Evolutionary conservation across 2,113 vertebrate species (phyloP), one percentile per base, ranked within the genome.

Genomic region (Phyllostomus discolor): DNA sequence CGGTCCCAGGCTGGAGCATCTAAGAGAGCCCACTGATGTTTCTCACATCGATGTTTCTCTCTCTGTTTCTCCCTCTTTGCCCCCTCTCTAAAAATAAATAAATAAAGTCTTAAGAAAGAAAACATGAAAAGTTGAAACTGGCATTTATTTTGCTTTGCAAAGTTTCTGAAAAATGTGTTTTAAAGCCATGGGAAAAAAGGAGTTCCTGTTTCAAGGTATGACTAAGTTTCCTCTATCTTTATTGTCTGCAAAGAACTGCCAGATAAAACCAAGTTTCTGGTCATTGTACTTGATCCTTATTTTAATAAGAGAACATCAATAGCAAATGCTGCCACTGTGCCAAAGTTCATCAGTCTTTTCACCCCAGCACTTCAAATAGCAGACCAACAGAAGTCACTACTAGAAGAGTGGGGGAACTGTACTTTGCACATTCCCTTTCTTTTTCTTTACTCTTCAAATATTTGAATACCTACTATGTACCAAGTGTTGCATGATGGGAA

Each of bases 111-210:
- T 62, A 66, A 66, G 31, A 67, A 67, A 67, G 15, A 64, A 80
- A 95, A 90, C 67, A 73, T 24, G 43, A 83, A 88, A 93, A 92
- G 10, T 88, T 62, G 75, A 96, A 93, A 95, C 16, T 54, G 22
- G 5, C 64, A 72, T 87, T 88, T 90, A 95, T 24, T 33, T 59
- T 73, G 84, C 48, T 83, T 48, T 75, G 6, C 48, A 35, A 88
- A 15, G 12, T 88, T 87, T 92, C n/a, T 72, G 43, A 24, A 16
- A 91, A 75, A 78, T 22, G 2, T 79, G 24, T 79, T 84, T 81
- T 85, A 59, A 76, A 95, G 59, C 26, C 24, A 46, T 31, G 84
- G 4, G 83, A 48, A 64, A 64, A 94, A 93, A 92, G 28, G 5
- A 92, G 24, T 79, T 88, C 17, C 28, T 93, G 26, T 76, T 91